phyloP scores from a whole-genome alignment of 2,888 invertebrate genomes.

The Galerucella nymphaeae region DNA sequence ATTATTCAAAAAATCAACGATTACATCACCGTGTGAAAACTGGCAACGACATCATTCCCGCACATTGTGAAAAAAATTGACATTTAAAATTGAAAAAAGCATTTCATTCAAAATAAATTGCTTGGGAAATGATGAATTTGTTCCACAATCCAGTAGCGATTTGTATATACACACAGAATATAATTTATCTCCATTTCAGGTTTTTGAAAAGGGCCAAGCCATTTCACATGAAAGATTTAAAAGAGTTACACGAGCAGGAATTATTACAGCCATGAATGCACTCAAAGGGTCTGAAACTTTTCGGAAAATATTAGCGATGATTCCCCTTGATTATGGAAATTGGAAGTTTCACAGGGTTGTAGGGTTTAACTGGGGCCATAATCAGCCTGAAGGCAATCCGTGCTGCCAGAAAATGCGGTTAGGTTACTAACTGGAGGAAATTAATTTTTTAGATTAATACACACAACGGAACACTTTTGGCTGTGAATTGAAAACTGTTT shows the following conservation, averaged over 20 bases:
- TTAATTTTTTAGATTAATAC: slow-evolving; percentile 28
- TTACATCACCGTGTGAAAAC: too few relatives aligned
- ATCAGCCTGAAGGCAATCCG: slow-evolving; percentile 27
- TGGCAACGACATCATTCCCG: too few relatives aligned
- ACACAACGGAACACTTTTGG: slow-evolving; percentile 22
- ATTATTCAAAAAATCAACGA: too few relatives aligned
- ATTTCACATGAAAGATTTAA: slow-evolving; percentile 16
- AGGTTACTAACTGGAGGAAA: slow-evolving; percentile 26
- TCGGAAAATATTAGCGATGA: slow-evolving; percentile 34
- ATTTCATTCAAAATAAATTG: too few relatives aligned
- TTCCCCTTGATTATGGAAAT: slow-evolving; percentile 41
- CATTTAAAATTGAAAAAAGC: too few relatives aligned
- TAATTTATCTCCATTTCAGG: background rate
- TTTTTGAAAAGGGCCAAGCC: slow-evolving; percentile 13
- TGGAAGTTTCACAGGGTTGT: slow-evolving; percentile 29
- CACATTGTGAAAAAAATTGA: too few relatives aligned
- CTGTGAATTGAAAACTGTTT: slow-evolving; percentile 6
- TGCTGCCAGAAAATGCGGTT: slow-evolving; percentile 30
- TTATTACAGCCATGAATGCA: slow-evolving; percentile 27
- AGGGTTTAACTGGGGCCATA: slow-evolving; percentile 5
- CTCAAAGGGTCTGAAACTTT: slow-evolving; percentile 29
- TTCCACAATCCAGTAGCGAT: too few relatives aligned
- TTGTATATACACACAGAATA: background rate
- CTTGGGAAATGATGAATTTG: too few relatives aligned
- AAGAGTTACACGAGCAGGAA: slow-evolving; percentile 29